Conservation (phyloP, 1,140 invertebrate species). For the Megathymus violae region DNA sequence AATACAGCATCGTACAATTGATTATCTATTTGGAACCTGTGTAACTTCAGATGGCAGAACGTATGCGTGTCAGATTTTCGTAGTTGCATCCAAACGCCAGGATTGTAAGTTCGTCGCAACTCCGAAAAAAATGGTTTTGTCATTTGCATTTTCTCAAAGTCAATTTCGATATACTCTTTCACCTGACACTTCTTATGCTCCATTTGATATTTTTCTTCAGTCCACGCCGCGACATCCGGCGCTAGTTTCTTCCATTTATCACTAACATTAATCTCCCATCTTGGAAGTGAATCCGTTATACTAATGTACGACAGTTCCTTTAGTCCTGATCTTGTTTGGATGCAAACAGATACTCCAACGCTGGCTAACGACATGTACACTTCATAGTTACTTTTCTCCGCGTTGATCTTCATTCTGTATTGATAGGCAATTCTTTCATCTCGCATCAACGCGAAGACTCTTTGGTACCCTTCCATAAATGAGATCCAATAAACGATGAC, state of each 20-base stretch:
- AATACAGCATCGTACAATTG: constrained; percentile 91
- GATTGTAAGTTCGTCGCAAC: constrained; percentile 88
- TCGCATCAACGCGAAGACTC: constrained; percentile 92
- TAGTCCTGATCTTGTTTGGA: constrained; percentile 65
- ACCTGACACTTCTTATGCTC: constrained; percentile 89
- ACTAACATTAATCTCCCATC: constrained; percentile 92
- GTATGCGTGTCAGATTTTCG: constrained; percentile 88
- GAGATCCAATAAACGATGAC: constrained; percentile 93
- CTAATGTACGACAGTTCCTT: constrained; percentile 88
- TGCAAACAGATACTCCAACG: constrained; percentile 87
- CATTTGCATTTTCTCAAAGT: constrained; percentile 94
- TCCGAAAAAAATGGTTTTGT: constrained; percentile 93
- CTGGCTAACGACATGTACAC: constrained; percentile 88
- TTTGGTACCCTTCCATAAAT: constrained; percentile 89
- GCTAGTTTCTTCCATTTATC: constrained; percentile 91
- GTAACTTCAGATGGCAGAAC: constrained; percentile 88
- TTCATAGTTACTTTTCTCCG: constrained; percentile 88
- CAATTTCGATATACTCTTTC: constrained; percentile 91
- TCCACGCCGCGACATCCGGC: constrained; percentile 90
- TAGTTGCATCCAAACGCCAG: constrained; percentile 90
- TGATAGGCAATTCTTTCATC: constrained; percentile 89
- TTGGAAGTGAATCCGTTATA: constrained; percentile 87
- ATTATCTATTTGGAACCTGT: constrained; percentile 90
- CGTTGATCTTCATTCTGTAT: constrained; percentile 88
- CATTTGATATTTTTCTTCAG: constrained; percentile 91